Base-by-base conservation (phyloP, 2,888 invertebrate species). In the Nipponacmea schrenckii region DNA sequence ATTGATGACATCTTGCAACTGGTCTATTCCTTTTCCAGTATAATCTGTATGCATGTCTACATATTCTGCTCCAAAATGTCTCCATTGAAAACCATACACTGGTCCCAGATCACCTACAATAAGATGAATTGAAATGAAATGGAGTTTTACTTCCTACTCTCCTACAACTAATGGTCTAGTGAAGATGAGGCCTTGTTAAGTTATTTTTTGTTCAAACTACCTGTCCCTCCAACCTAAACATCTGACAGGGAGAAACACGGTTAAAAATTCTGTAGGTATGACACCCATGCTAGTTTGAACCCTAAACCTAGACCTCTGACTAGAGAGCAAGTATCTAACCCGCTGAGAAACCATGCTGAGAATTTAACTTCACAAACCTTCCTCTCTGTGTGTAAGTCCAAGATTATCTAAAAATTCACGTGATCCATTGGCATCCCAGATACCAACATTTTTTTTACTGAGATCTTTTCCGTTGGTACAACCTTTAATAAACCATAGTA, bases 1-100 rank as follows among this genome's bases (percentile, higher is more conserved):
- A 2, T 94, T 86, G 77, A 98, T 96, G 17, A 97, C 90, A 68
- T 91, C 82, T 48, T 92, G 90, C 44, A 98, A 90, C 89, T 98
- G 98, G 89, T 98, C 98, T 50, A 96, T 91, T n/a, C 98, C 98
- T 85, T 92, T 86, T 0, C 93, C 93, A 2, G 90, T 91, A 86
- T 98, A 98, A 89, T 97, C 93, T 26, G 93, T 91, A 78, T 94
- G 91, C 91, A 94, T 94, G 80, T 94, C 92, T 66, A 91, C 90
- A 88, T 99, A 98, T 82, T 94, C 90, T 0, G 98, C 97, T 24
- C 98, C 98, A 90, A 94, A 97, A 87, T 99, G 97, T 72, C 98
- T 92, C 98, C 98, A 99, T 88, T 98, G 98, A 86, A 98, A 99
- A 0, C 98, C 98, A 90, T 98, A 98, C 1, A 98, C 93, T 0